Base-by-base conservation (phyloP, 2,113 vertebrate species). In the Rhinogobius similis region DNA sequence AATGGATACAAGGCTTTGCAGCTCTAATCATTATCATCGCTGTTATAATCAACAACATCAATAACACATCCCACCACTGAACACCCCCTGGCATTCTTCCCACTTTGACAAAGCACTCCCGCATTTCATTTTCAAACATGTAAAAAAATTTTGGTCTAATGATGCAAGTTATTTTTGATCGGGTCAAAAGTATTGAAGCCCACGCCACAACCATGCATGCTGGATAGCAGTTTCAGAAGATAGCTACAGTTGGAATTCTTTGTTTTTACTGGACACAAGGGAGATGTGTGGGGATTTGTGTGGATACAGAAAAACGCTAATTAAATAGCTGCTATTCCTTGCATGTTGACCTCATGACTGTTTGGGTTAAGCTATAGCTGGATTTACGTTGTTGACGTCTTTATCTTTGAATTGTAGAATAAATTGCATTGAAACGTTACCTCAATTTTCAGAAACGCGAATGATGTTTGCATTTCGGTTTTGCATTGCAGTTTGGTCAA, bases 1-100 rank as follows among this genome's bases (percentile, higher is more conserved):
- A 73, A 86, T 88, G 78, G 73, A 87, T 85, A 76, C 36, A 46
- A 58, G 32, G 67, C 27, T 79, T 48, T 69, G 62, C 75, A 8
- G 71, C 50, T 82, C 62, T 83, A 78, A 88, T 85, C 79, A 86
- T 85, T 81, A 88, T 87, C 79, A 89, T 79, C 81, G 70, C 77
- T 85, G 61, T 72, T 74, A 82, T 84, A 77, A 82, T 89, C 73
- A 79, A 81, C 76, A 72, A 64, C 76, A 88, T 83, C 76, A 85
- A 86, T 81, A 77, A 71, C 62, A 29, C 41, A 32, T 20, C 50
- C 62, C 61, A 44, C 26, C 29, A 66, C 41, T 70, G 56, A 81
- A 70, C 16, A 12, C 52, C 78, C 81, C 46, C 63, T 69, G 48
- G 55, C 62, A 65, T 73, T 68, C 67, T 55, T 69, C 18, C 52